Evolutionary conservation across 2,888 invertebrate species (phyloP), one percentile per base, ranked within the genome.

Genomic region (Cheilosia pagana): DNA sequence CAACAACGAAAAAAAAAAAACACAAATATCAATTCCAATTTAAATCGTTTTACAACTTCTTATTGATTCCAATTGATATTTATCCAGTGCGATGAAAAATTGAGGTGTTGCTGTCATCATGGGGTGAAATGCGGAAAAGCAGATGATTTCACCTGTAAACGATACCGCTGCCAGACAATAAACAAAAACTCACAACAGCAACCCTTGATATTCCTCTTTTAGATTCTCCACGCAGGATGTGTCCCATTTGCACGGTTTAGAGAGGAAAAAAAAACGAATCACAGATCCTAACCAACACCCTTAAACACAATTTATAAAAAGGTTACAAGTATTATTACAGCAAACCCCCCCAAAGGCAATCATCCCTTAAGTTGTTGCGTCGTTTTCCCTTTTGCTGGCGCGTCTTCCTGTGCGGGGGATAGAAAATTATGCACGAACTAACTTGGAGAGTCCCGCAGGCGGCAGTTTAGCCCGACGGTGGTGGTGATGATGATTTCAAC

Each of bases 41-140:
- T 85, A 85, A 85, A 85, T 85, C 67, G 85, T 85, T 85, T 85
- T 81, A 85, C 85, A 85, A 85, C 86, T 77, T 86, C 86, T 81
- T 86, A 86, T 86, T 86, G 81, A 86, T 81, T 86, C 52, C 81
- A 77, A 86, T 86, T 86, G 86, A 86, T 86, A 86, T 86, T 86
- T 86, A 86, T 86, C 86, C 86, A 86, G 81, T 86, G 81, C 57
- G 85, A 81, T 85, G 81, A 81, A 85, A 85, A 81, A 85, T 85
- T 71, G 81, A 85, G 85, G 85, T 85, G 81, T 75, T 53, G 16
- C 12, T 25, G 19, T 1, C 31, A 48, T 75, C 70, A 79, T 74
- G 83, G 63, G 74, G 79, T 55, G 63, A 53, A 68, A 43, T 12
- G 12, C 35, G 12, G 35, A 35, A 45, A 48, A 85, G 71, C 85